A percentile compares a stretch with the other conserved stretches of the same genome.
phyloP scores from a whole-genome alignment of 1,140 invertebrate species.

The Nymphalis io region DNA sequence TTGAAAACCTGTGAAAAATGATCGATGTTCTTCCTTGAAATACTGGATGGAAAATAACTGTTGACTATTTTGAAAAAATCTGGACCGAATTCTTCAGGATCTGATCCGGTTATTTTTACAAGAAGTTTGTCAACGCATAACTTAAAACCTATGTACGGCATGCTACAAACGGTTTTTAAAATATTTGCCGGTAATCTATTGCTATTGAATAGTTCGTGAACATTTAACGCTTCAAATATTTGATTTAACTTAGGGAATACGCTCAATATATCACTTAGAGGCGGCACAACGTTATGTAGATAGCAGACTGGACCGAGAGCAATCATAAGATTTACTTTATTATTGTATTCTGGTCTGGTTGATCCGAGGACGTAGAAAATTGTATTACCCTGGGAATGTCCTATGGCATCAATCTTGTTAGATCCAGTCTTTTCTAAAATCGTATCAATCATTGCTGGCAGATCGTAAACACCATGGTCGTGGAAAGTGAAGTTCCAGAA shows the following conservation, averaged over 20 bases:
- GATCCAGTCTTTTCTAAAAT: conserved; percentile 77
- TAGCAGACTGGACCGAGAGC: conserved; percentile 41
- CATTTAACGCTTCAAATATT: neutral
- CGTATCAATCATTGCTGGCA: conserved; percentile 85
- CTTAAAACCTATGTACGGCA: conserved; percentile 18
- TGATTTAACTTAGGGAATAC: conserved; percentile 20
- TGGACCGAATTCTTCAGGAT: conserved; percentile 35
- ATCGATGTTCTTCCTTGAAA: conserved; percentile 84
- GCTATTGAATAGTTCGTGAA: conserved; percentile 2
- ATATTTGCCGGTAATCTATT: neutral
- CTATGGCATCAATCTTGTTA: conserved; percentile 75
- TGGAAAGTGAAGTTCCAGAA: conserved; percentile 84
- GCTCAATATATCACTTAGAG: conserved; percentile 4
- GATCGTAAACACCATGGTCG: conserved; percentile 83
- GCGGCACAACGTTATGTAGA: conserved; percentile 27
- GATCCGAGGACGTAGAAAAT: conserved; percentile 79
- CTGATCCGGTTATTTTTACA: conserved; percentile 34
- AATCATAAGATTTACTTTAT: conserved; percentile 59
- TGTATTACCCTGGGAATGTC: conserved; percentile 81
- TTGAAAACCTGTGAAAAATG: conserved; percentile 81
- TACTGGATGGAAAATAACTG: conserved; percentile 31
- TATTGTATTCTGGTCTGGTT: conserved; percentile 77
- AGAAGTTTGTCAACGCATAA: conserved; percentile 19
- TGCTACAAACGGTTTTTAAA: neutral
- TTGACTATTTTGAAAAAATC: conserved; percentile 20